These are phyloP conservation scores for Bucco capensis DNA, from an alignment of 2,113 vertebrate genomes.

Conservation along the genomic window DNA sequence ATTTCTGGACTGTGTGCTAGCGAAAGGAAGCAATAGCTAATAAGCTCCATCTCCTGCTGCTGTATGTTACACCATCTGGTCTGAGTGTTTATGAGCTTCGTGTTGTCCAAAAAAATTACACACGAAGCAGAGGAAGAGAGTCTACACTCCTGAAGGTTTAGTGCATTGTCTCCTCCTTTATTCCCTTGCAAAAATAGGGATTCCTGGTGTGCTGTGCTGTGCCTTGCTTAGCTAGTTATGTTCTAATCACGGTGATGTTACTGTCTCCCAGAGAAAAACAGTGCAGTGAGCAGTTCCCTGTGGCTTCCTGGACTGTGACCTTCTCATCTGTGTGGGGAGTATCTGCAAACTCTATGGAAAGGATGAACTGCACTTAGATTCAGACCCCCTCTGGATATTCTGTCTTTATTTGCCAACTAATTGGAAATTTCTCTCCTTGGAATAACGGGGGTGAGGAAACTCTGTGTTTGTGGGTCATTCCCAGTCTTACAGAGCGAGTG, in stretches of 20 bases:
- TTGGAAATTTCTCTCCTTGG: constrained; percentile 2
- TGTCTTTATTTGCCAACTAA: background rate
- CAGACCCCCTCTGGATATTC: background rate
- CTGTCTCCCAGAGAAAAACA: background rate
- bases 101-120: background rate
- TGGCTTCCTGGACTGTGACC: background rate
- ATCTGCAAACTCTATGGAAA: background rate
- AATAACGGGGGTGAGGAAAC: background rate
- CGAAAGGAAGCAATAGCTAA: background rate
- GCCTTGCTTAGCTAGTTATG: background rate
- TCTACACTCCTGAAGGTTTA: background rate
- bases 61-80: constrained; percentile 31
- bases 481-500: background rate
- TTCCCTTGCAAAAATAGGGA: background rate
- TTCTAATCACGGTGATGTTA: background rate
- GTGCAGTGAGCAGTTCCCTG: background rate
- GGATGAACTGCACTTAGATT: background rate
- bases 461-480: background rate
- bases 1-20: background rate
- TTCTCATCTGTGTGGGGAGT: background rate
- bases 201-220: background rate
- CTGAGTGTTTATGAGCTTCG: background rate
- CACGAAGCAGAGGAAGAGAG: background rate
- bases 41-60: constrained; percentile 36
- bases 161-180: background rate